Evolutionary conservation across 2,888 invertebrate species (phyloP).

Genomic region (Apotomis betuletana): DNA sequence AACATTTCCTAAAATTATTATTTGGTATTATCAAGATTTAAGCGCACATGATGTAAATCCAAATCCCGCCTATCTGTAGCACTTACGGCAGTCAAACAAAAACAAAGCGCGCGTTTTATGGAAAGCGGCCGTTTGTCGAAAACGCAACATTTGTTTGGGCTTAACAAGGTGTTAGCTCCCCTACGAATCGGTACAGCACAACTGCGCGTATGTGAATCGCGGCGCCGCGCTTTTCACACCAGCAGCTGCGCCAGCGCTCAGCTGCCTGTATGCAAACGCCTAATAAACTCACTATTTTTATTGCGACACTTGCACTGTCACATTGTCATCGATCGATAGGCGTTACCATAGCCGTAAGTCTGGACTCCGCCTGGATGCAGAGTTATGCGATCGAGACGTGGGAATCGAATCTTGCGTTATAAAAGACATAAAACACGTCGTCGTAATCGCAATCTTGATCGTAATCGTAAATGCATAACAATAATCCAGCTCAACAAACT

Average conservation of each 20-base stretch:
- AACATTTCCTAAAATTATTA: neutral
- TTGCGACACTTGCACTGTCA: slow-evolving; percentile 53
- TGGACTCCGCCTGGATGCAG: slow-evolving; percentile 25
- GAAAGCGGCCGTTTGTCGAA: slow-evolving; percentile 28
- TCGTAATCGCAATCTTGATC: slow-evolving; percentile 3
- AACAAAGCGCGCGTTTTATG: slow-evolving; percentile 34
- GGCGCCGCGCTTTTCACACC: slow-evolving; percentile 73
- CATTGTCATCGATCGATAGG: slow-evolving; percentile 50
- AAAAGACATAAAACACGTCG: slow-evolving; percentile 4
- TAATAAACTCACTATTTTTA: slow-evolving; percentile 80
- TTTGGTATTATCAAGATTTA: too few species aligned
- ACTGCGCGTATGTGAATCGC: slow-evolving; percentile 74
- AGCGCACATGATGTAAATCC: neutral
- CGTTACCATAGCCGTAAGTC: slow-evolving; percentile 46
- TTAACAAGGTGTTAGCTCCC: slow-evolving; percentile 68
- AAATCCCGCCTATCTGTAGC: slow-evolving; percentile 6
- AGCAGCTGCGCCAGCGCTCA: slow-evolving; percentile 71
- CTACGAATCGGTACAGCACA: slow-evolving; percentile 60
- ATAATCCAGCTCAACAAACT: neutral
- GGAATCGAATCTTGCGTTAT: slow-evolving; percentile 4
- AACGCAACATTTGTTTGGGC: slow-evolving; percentile 47
- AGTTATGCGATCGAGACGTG: neutral
- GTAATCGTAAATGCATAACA: neutral
- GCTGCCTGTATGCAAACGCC: slow-evolving; percentile 81
- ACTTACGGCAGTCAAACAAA: slow-evolving; percentile 30